Evolutionary conservation across 1,140 invertebrate species (phyloP).

Genomic region (Caenorhabditis latens): DNA sequence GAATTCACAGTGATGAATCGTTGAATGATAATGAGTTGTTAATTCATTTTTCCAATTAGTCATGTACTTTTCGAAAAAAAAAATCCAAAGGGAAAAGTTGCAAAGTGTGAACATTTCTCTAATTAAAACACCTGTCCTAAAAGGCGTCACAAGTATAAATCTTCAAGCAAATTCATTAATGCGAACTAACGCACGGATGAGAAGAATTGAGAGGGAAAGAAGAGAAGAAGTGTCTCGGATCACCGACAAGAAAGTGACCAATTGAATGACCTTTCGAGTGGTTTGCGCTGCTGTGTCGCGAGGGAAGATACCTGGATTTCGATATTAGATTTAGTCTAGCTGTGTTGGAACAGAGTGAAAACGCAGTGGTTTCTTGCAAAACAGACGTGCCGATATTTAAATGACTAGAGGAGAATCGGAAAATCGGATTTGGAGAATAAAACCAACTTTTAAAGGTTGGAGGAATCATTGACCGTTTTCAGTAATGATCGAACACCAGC

Average conservation of each 20-base stretch:
- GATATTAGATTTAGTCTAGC: neutral
- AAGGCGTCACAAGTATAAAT: constrained; percentile 46
- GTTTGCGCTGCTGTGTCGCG: neutral
- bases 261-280: constrained; percentile 46
- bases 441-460: neutral
- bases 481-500: neutral
- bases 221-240: constrained; percentile 18
- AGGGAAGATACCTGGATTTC: neutral
- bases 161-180: constrained; percentile 33
- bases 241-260: constrained; percentile 48
- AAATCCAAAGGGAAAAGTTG: no score
- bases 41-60: no score
- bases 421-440: neutral
- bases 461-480: neutral
- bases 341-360: no score
- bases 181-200: constrained; percentile 17
- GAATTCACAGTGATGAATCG: no score
- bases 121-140: constrained; percentile 28
- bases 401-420: neutral
- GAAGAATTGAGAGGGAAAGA: neutral
- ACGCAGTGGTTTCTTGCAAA: neutral
- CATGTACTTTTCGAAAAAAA: no score
- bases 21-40: no score
- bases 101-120: neutral
- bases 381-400: neutral